Percentiles rank a stretch among this genome's conserved stretches.
phyloP scores from a whole-genome alignment of 2,888 invertebrate genomes.

The Brachylomia viminalis region DNA sequence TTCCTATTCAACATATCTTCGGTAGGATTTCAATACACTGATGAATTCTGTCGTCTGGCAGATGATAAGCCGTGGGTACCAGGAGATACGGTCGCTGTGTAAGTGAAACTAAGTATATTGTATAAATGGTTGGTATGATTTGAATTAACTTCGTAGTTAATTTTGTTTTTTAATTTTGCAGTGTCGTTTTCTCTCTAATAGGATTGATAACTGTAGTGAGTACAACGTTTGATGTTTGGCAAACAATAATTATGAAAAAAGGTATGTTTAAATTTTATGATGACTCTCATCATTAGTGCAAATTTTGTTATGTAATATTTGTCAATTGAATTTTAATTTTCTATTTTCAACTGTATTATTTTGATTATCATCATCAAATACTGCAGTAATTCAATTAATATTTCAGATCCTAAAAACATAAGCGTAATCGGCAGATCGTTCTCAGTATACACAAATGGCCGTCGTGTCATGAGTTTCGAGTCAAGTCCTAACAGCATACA shows the following conservation, averaged over 20 bases:
- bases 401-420: slow-evolving; percentile 69
- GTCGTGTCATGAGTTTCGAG: slow-evolving; percentile 76
- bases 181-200: slow-evolving; percentile 71
- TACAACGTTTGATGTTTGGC: slow-evolving; percentile 71
- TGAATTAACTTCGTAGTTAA: not conserved
- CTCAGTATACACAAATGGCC: slow-evolving; percentile 80
- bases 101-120: slow-evolving; percentile 64
- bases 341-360: not conserved
- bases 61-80: slow-evolving; percentile 77
- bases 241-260: slow-evolving; percentile 62
- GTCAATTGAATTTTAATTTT: not conserved
- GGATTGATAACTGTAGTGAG: slow-evolving; percentile 76
- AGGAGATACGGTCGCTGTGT: slow-evolving; percentile 79
- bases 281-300: too few relatives aligned
- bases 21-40: slow-evolving; percentile 69
- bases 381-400: not conserved
- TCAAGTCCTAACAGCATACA: slow-evolving; percentile 76
- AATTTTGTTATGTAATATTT: not conserved
- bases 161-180: slow-evolving; percentile 57
- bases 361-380: not conserved
- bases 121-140: not conserved
- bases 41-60: slow-evolving; percentile 75
- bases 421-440: slow-evolving; percentile 64
- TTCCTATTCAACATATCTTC: slow-evolving; percentile 67
- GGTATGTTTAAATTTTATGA: slow-evolving; percentile 56